Evolutionary conservation across 2,888 invertebrate species (phyloP), one percentile per base, ranked within the genome.

Genomic region (Hirtodrosophila alboralis): DNA sequence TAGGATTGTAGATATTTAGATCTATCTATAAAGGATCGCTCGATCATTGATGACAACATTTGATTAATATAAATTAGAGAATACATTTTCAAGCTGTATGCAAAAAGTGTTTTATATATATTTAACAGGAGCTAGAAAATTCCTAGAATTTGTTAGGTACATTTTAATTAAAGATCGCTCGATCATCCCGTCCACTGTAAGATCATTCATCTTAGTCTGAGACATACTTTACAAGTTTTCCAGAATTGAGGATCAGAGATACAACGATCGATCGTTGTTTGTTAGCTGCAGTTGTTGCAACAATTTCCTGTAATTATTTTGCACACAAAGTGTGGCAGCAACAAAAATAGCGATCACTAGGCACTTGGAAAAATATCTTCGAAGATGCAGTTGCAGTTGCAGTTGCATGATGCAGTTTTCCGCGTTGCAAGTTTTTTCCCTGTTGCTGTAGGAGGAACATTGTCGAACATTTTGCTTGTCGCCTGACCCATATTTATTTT

Each of bases 401-500:
- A 36, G 51, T 34, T 27, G 43, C 60, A 28, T 38, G 60, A 31
- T 31, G 60, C 62, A 33, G 12, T n/a, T 27, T 34, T 18, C 18
- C 18, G 3, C 4, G 18, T 18, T 18, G 3, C 18, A 43, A 38
- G 18, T 18, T 18, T 28, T n/a, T 36, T 10, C 14, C 37, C 10
- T 23, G 27, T 26, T 12, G 34, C 30, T 16, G 43, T 44, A 54
- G 38, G 31, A 34, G 36, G 36, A 33, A 56, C 47, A 43, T 51
- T 65, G 61, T 51, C 66, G 61, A 66, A 49, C 56, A 47, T 41
- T 41, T 43, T 38, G 30, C 67, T 33, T 58, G 71, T 58, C 49
- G 75, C 47, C 60, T 79, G 78, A 80, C 78, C 78, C 76, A 79
- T 78, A 79, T 80, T 79, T 79, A 81, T 81, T 79, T 79, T 79